Evolutionary conservation across 2,888 invertebrate species (phyloP).

Genomic region (Euspilapteryx auroguttella): DNA sequence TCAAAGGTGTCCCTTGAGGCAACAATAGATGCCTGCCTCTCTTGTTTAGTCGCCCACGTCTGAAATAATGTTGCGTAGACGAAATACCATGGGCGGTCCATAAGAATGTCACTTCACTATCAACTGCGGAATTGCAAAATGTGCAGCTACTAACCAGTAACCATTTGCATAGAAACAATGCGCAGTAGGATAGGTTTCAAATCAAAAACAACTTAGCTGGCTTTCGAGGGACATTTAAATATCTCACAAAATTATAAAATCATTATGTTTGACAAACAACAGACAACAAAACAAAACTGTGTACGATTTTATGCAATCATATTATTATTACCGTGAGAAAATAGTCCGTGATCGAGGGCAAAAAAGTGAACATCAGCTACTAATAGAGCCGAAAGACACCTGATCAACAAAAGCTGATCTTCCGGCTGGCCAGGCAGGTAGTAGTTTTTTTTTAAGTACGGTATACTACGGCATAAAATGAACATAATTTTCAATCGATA

Average conservation of each 20-base stretch:
- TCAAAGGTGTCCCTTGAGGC: conserved; percentile 23
- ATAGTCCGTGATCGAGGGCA: too few relatives aligned
- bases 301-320: too few relatives aligned
- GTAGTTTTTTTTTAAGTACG: too few relatives aligned
- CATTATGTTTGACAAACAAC: too few relatives aligned
- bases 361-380: too few relatives aligned
- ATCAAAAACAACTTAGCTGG: conserved; percentile 6
- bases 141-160: not conserved
- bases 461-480: too few relatives aligned
- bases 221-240: conserved; percentile 2
- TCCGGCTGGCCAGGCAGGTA: too few relatives aligned
- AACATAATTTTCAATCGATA: too few relatives aligned
- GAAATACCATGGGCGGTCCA: conserved; percentile 4
- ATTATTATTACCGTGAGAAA: too few relatives aligned
- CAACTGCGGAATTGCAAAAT: conserved; percentile 1
- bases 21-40: conserved; percentile 13
- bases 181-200: conserved; percentile 3
- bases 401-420: too few relatives aligned
- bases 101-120: conserved; percentile 4
- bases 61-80: conserved; percentile 3
- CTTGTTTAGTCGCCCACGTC: conserved; percentile 15
- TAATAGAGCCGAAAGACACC: too few relatives aligned
- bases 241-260: not conserved
- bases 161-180: not conserved
- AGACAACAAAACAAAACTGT: too few relatives aligned